These are phyloP conservation scores for Sebastes schlegelii DNA, from an alignment of 2,113 vertebrate genomes.

Conservation along the genomic window DNA sequence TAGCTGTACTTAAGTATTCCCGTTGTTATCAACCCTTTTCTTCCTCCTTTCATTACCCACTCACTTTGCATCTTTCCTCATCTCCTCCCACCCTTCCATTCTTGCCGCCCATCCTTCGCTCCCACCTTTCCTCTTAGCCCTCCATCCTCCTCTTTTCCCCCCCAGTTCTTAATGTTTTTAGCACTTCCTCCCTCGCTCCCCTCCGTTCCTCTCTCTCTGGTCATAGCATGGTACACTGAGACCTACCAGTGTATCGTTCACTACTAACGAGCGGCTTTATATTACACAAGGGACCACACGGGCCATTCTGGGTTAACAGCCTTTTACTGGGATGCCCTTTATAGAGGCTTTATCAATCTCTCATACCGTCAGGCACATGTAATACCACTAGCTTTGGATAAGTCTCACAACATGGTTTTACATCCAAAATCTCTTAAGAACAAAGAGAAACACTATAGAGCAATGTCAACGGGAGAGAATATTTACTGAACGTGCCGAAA, in stretches of 20 bases:
- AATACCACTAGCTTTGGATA: slow-evolving; percentile 67
- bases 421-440: slow-evolving; percentile 43
- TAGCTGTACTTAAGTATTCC: background rate
- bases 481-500: background rate
- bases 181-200: slow-evolving; percentile 48
- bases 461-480: slow-evolving; percentile 2
- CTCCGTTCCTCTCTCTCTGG: slow-evolving; percentile 52
- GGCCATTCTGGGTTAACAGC: slow-evolving; percentile 82
- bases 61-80: slow-evolving; percentile 25
- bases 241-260: slow-evolving; percentile 81
- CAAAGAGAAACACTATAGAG: slow-evolving; percentile 18
- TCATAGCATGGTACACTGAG: slow-evolving; percentile 55
- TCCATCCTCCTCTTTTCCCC: slow-evolving; percentile 1
- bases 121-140: slow-evolving; percentile 8
- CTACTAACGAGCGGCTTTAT: slow-evolving; percentile 82
- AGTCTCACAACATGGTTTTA: slow-evolving; percentile 52
- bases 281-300: slow-evolving; percentile 76
- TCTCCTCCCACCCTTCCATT: background rate
- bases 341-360: slow-evolving; percentile 81
- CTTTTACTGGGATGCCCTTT: slow-evolving; percentile 82
- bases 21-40: background rate
- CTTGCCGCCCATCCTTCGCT: slow-evolving; percentile 13
- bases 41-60: too few relatives aligned
- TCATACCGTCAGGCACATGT: slow-evolving; percentile 68
- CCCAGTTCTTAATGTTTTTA: slow-evolving; percentile 57